Base-by-base conservation (phyloP, 2,888 invertebrate genomes). In the Serrognathus titanus region DNA sequence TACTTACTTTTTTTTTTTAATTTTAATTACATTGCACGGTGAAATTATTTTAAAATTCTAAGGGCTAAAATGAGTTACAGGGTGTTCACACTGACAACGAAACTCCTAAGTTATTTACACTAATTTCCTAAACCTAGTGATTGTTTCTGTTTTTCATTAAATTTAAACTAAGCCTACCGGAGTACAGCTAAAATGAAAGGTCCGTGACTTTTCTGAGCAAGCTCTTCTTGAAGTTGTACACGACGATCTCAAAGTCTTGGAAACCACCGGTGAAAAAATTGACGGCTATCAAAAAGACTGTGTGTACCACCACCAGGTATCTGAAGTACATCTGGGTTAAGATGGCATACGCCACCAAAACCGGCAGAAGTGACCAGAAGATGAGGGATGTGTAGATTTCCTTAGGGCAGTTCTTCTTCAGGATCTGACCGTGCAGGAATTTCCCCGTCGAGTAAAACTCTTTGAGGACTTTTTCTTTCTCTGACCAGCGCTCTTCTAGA, bases 361-460 rank as follows among this genome's bases (percentile, higher is more conserved):
- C 63, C 54, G 84, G 82, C 57, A 88, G 71, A 5, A 80, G 20
- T 9, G 85, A 84, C 90, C 89, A 90, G 70, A 88, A 87, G 16
- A 83, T 64, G 43, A 88, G 80, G 2, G 85, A 86, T 45, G 80
- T 69, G 59, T 79, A 77, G 20, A 84, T 69, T 31, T 81, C 78
- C 59, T 76, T 71, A 13, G 66, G 66, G 51, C 72, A 72, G 6
- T 74, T 60, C 13, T 75, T 75, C n/a, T 36, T 10, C 13, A 71
- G 61, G 11, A 45, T 16, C 13, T 59, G 55, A 1, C 75, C 72
- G 48, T 71, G 72, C 3, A 74, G 59, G 55, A 82, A 81, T 37
- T 74, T 70, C 74, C 85, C 86, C 46, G 81, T 80, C 16, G 71
- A 73, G 60, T 84, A 79, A 75, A 87, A 89, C 63, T 82, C 79